These are phyloP conservation scores for Amphipoea oculea DNA, from an alignment of 2,888 invertebrate genomes.

Conservation along the genomic window DNA sequence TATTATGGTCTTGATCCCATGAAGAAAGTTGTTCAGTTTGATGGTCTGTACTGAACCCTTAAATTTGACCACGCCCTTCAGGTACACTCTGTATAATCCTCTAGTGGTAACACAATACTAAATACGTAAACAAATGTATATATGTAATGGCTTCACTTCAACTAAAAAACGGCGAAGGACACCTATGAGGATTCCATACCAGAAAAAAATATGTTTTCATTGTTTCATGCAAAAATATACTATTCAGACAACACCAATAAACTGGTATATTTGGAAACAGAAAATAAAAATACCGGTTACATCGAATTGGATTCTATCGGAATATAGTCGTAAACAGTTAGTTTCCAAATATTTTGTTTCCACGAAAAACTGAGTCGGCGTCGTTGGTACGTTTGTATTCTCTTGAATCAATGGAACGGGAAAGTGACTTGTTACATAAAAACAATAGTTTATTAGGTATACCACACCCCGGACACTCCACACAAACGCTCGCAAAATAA, in stretches of 20 bases:
- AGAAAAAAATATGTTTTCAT: neutral
- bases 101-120: neutral
- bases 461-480: too few species aligned
- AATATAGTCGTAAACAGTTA: slow-evolving; percentile 18
- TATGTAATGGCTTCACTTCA: neutral
- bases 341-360: slow-evolving; percentile 20
- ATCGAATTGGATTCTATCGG: slow-evolving; percentile 31
- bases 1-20: too few species aligned
- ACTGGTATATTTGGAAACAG: slow-evolving; percentile 11
- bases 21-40: too few species aligned
- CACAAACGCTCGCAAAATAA: too few species aligned
- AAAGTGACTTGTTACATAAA: neutral
- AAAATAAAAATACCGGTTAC: slow-evolving; percentile 23
- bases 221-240: neutral
- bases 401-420: neutral
- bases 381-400: neutral
- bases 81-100: neutral
- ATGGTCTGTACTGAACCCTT: too few species aligned
- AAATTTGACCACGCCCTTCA: too few species aligned
- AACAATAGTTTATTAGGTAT: neutral
- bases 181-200: neutral
- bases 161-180: neutral
- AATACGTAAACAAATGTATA: too few species aligned
- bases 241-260: slow-evolving; percentile 20
- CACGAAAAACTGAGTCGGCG: slow-evolving; percentile 1